A percentile compares a stretch with the other conserved stretches of the same genome.
Evolutionary conservation across 2,113 vertebrate species (phyloP).

Genomic region (Neodon shergylaensis): DNA sequence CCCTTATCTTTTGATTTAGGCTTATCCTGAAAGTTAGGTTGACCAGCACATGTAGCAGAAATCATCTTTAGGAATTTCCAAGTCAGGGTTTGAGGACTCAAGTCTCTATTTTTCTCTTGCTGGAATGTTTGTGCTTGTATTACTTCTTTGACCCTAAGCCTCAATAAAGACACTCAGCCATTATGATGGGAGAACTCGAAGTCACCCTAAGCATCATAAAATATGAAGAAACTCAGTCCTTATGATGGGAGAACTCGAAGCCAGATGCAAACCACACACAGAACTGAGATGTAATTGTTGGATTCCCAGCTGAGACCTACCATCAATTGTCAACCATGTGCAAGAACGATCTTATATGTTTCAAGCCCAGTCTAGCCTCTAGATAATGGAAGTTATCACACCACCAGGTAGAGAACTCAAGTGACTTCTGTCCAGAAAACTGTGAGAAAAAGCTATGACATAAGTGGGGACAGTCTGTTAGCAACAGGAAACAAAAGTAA

Average conservation of each 20-base stretch:
- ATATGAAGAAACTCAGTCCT: background rate
- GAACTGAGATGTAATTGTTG: background rate
- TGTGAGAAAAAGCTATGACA: background rate
- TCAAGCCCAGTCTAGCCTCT: background rate
- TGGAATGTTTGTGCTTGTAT: background rate
- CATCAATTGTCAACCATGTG: background rate
- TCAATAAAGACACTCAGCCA: background rate
- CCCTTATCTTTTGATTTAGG: background rate
- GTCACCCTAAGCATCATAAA: background rate
- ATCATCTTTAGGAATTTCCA: slow-evolving; percentile 3
- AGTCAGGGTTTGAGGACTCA: background rate
- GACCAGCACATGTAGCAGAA: background rate
- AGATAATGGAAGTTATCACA: background rate
- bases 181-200: background rate
- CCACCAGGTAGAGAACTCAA: background rate
- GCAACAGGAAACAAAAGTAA: background rate
- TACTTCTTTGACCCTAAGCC: background rate
- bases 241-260: background rate
- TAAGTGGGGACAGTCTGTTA: background rate
- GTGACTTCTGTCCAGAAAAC: background rate
- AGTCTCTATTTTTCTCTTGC: background rate
- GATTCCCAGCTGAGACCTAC: background rate
- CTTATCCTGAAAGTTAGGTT: slow-evolving; percentile 19
- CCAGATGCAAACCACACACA: background rate
- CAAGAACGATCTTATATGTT: background rate